A percentile compares a stretch with the other conserved stretches of the same genome.
phyloP scores from a whole-genome alignment of 2,797 vertebrate genomes.

The Intellagama lesueurii region DNA sequence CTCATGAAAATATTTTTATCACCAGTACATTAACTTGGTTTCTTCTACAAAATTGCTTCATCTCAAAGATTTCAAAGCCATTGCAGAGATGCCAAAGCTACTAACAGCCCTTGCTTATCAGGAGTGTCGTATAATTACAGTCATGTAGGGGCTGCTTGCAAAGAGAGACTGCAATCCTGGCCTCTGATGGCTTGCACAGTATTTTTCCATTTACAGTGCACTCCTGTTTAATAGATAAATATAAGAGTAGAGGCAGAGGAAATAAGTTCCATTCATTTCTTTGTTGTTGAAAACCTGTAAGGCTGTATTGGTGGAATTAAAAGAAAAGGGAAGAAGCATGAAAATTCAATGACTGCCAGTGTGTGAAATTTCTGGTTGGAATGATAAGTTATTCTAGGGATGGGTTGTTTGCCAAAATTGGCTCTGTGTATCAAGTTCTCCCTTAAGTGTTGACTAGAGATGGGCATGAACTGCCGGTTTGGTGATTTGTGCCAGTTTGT shows the following conservation, averaged over 20 bases:
- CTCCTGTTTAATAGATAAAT: slow-evolving; percentile 25
- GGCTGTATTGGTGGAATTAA: background rate
- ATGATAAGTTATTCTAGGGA: background rate
- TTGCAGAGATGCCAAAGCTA: slow-evolving; percentile 19
- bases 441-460: background rate
- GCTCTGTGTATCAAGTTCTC: background rate
- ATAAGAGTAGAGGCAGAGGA: slow-evolving; percentile 13
- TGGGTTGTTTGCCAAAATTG: background rate
- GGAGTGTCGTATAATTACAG: slow-evolving; percentile 13
- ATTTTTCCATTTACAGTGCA: slow-evolving; percentile 38
- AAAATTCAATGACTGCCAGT: background rate
- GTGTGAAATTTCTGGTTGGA: background rate
- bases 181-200: background rate
- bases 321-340: background rate
- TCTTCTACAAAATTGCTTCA: slow-evolving; percentile 46
- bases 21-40: slow-evolving; percentile 43
- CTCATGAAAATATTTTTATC: slow-evolving; percentile 47
- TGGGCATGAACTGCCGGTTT: no score
- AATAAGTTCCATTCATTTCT: slow-evolving; percentile 24
- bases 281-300: background rate
- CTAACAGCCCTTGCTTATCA: slow-evolving; percentile 13
- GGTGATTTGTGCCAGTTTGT: no score
- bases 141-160: background rate
- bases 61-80: slow-evolving; percentile 23
- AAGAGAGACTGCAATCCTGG: slow-evolving; percentile 4